phyloP scores from a whole-genome alignment of 2,888 invertebrate genomes.

The Parapristionchus giblindavisi region DNA sequence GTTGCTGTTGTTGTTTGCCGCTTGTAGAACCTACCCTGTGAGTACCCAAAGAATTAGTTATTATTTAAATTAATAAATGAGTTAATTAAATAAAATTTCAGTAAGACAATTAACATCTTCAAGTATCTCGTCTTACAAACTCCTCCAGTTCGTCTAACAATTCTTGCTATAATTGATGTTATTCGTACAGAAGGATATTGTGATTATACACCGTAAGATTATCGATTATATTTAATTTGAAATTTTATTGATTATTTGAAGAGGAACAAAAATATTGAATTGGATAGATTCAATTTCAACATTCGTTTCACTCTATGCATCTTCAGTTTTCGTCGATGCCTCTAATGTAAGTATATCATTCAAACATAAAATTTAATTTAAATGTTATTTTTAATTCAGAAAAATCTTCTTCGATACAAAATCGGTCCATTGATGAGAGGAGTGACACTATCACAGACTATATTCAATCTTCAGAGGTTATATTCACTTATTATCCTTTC shows the following conservation, averaged over 20 bases:
- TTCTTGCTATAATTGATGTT: slow-evolving; percentile 16
- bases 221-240: neutral
- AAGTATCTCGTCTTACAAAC: slow-evolving; percentile 31
- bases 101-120: slow-evolving; percentile 26
- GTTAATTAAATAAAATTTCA: neutral
- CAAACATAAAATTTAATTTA: neutral
- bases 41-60: slow-evolving; percentile 12
- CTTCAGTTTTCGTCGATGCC: slow-evolving; percentile 2
- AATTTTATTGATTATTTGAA: neutral
- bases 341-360: slow-evolving; percentile 1
- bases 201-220: slow-evolving; percentile 26
- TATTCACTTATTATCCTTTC: neutral
- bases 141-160: slow-evolving; percentile 7
- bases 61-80: neutral
- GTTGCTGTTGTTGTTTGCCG: slow-evolving; percentile 17
- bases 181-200: slow-evolving; percentile 26
- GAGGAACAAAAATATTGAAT: slow-evolving; percentile 24
- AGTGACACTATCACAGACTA: slow-evolving; percentile 20
- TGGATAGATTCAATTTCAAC: slow-evolving; percentile 32
- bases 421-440: slow-evolving; percentile 17
- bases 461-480: slow-evolving; percentile 31
- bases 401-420: slow-evolving; percentile 1
- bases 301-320: slow-evolving; percentile 13
- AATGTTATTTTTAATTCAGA: neutral
- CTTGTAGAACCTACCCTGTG: neutral